These are phyloP conservation scores for Myxocyprinus asiaticus DNA, from an alignment of 2,113 vertebrate species.

Conservation along the genomic window DNA sequence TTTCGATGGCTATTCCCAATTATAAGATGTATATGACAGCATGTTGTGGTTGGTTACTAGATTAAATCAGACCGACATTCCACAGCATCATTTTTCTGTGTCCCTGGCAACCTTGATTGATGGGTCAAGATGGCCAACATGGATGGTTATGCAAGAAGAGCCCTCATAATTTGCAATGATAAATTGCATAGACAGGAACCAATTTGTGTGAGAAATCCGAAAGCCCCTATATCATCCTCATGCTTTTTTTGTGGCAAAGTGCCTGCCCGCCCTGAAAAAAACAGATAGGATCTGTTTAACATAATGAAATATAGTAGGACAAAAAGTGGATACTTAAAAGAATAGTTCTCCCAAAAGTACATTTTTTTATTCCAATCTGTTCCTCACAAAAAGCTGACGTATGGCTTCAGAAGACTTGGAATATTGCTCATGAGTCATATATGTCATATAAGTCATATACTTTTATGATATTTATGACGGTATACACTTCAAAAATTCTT, in stretches of 20 bases:
- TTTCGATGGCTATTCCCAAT: background rate
- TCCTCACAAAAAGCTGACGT: no score
- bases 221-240: conserved; percentile 74
- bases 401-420: no score
- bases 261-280: conserved; percentile 70
- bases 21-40: conserved; percentile 43
- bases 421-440: no score
- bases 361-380: no score
- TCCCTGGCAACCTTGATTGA: conserved; percentile 75
- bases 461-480: no score
- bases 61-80: conserved; percentile 71
- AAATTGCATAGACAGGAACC: conserved; percentile 77
- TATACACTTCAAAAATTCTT: no score
- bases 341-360: no score
- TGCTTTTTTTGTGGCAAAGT: conserved; percentile 70
- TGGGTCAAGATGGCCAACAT: conserved; percentile 75
- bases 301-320: conserved; percentile 20
- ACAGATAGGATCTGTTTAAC: conserved; percentile 63
- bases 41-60: conserved; percentile 67
- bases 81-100: conserved; percentile 75
- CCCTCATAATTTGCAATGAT: conserved; percentile 78
- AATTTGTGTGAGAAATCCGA: conserved; percentile 74
- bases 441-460: no score
- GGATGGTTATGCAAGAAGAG: conserved; percentile 66
- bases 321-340: conserved; percentile 27